These are phyloP conservation scores for Harlomillsia oculata DNA, from an alignment of 1,140 invertebrate species.

Conservation along the genomic window DNA sequence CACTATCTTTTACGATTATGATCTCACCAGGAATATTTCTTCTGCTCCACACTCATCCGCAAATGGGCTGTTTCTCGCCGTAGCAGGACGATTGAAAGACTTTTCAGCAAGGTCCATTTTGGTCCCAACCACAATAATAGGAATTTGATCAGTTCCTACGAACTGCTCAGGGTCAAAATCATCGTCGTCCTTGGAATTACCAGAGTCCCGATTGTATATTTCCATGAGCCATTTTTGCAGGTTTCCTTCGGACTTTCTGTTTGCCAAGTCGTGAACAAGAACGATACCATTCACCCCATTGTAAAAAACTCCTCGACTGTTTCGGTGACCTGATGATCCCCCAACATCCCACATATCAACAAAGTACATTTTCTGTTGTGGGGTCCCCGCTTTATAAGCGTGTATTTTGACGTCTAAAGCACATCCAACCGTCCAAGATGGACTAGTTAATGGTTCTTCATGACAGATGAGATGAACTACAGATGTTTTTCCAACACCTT, in stretches of 20 bases:
- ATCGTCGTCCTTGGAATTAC: slow-evolving; percentile 39
- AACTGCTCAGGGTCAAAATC: slow-evolving; percentile 87
- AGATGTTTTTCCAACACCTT: slow-evolving; percentile 90
- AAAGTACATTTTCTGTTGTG: slow-evolving; percentile 80
- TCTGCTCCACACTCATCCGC: slow-evolving; percentile 87
- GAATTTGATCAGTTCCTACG: slow-evolving; percentile 70
- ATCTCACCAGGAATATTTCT: slow-evolving; percentile 69
- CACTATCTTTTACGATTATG: neutral
- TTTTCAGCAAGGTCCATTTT: slow-evolving; percentile 73
- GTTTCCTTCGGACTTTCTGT: slow-evolving; percentile 89
- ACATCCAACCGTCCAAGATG: slow-evolving; percentile 90
- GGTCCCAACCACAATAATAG: slow-evolving; percentile 85
- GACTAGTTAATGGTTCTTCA: slow-evolving; percentile 68
- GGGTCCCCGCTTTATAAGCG: slow-evolving; percentile 88
- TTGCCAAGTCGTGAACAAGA: slow-evolving; percentile 90
- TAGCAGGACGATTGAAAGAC: slow-evolving; percentile 53
- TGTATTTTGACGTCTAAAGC: slow-evolving; percentile 91
- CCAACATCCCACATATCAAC: slow-evolving; percentile 94
- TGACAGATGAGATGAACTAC: slow-evolving; percentile 83
- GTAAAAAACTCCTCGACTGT: slow-evolving; percentile 86
- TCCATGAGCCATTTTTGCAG: slow-evolving; percentile 85
- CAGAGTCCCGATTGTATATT: slow-evolving; percentile 61
- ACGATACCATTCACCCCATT: slow-evolving; percentile 86
- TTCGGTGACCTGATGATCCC: slow-evolving; percentile 81
- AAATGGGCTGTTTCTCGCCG: slow-evolving; percentile 57